Base-by-base conservation (phyloP, 2,113 vertebrate species). In the Chionomys nivalis region DNA sequence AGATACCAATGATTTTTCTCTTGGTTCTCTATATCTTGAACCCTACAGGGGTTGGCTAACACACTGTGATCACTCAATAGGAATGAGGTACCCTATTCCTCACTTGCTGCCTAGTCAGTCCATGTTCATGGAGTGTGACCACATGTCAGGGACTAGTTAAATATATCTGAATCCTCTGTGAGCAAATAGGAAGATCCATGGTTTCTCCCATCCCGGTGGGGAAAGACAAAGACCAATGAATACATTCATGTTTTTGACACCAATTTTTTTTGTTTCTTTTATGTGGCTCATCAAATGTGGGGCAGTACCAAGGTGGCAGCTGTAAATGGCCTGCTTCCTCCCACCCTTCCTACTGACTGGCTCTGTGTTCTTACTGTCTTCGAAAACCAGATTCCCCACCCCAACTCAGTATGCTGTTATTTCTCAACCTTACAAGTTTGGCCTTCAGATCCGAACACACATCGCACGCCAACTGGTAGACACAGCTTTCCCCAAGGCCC, bases 291-390 rank as follows among this genome's bases (percentile, higher is more conserved):
- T 66, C 70, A 17, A 58, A 19, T 58, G 17, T 12, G 21, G 26
- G 52, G 44, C 4, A 23, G 2, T 0, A 0, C 12, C 61, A 3
- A 4, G 17, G 11, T 31, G 23, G 1, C 14, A 2, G 24, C 12
- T 1, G 7, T 17, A 39, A 55, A 11, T 16, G 6, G 4, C 3
- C 70, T 44, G 24, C 47, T 6, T 52, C 5, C 1, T 44, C 24
- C 63, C 39, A 2, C 31, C 13, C 36, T 61, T 58, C 33, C 55
- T 13, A 14, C 31, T 58, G 6, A 7, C 9, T n/a, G 19, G 3
- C 21, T 49, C 42, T 66, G 1, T 70, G 44, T n/a, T 72, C 31
- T 4, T 19, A 42, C 19, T 63, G 36, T 9, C 44, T 1, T 70
- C 12, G 66, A 5, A 47, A 49, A 21, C 28, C 42, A 49, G 63